Percentiles rank a stretch among this genome's conserved stretches.
phyloP scores from a whole-genome alignment of 2,113 vertebrate genomes.

The Actenoides lindsayi region DNA sequence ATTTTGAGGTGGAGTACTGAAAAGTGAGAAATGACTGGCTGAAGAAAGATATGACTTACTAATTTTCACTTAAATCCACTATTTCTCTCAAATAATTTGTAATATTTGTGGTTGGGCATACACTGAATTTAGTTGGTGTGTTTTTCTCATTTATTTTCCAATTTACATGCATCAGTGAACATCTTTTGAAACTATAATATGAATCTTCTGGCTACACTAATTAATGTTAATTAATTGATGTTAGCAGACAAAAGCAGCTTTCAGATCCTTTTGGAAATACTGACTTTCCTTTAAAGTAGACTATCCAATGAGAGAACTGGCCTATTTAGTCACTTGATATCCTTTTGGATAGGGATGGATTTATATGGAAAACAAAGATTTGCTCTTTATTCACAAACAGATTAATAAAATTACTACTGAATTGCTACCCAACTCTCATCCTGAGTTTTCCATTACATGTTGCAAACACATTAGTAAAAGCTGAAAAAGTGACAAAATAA shows the following conservation, averaged over 20 bases:
- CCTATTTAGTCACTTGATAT: background rate
- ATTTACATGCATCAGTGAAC: background rate
- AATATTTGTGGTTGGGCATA: background rate
- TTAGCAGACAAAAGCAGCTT: background rate
- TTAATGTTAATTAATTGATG: conserved; percentile 17
- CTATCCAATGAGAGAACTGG: background rate
- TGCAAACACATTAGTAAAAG: background rate
- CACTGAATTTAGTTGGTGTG: background rate
- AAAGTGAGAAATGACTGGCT: background rate
- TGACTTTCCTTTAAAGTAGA: background rate
- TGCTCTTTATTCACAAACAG: background rate
- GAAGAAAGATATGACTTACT: background rate
- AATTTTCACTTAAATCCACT: background rate
- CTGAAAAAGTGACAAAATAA: background rate
- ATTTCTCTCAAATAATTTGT: background rate
- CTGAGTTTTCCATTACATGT: background rate
- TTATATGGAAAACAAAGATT: background rate
- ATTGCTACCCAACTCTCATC: accelerated
- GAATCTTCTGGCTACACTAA: background rate
- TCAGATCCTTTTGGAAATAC: background rate
- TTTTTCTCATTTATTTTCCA: conserved; percentile 7
- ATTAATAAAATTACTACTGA: background rate
- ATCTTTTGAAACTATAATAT: background rate
- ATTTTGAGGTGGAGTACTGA: background rate
- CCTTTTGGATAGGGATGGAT: background rate